Evolutionary conservation across 2,113 vertebrate genomes (phyloP).

Genomic region (Bucco capensis): DNA sequence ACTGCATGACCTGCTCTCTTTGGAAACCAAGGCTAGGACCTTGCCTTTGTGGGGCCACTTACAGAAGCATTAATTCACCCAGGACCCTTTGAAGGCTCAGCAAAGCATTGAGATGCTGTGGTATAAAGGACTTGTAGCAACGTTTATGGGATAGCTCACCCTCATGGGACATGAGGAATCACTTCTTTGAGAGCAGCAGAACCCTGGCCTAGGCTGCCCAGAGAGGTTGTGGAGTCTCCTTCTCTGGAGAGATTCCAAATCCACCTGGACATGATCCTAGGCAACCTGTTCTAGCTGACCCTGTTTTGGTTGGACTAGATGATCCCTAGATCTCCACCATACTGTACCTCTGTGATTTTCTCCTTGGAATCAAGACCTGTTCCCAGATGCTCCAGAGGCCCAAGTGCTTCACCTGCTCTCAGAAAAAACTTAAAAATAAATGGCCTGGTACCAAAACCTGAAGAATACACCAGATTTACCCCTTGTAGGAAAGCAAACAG

Average conservation of each 20-base stretch:
- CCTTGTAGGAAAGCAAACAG: background rate
- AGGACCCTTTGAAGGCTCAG: background rate
- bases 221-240: no score
- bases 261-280: no score
- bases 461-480: background rate
- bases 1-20: background rate
- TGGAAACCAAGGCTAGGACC: background rate
- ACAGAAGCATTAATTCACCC: background rate
- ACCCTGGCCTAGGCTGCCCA: no score
- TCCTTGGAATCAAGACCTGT: background rate
- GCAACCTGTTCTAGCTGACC: no score
- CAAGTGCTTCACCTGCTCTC: background rate
- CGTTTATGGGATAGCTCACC: no score
- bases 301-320: no score
- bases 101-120: background rate
- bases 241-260: no score
- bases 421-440: background rate
- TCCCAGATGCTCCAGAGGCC: background rate
- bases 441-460: background rate
- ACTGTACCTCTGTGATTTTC: fast-evolving
- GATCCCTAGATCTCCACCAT: no score
- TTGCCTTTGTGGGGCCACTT: background rate
- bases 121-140: background rate
- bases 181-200: no score
- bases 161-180: no score